Percentiles rank a stretch among this genome's conserved stretches.
These are phyloP conservation scores for Eulemur mongoz DNA, from an alignment of 2,797 vertebrate species.

Conservation along the genomic window DNA sequence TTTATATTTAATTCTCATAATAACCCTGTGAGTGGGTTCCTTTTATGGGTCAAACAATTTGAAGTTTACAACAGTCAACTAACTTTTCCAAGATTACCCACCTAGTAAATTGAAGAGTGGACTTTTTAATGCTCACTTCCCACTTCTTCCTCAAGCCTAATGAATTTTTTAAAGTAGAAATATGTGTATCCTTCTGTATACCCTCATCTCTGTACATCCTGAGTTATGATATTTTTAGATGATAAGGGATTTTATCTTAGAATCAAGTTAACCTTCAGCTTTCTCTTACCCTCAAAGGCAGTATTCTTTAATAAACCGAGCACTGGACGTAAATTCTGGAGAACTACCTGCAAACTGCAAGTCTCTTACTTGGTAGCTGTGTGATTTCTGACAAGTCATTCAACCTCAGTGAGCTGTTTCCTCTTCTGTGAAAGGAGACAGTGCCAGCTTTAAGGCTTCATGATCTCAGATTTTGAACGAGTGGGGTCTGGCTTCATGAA, in stretches of 20 bases:
- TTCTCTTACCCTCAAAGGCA: neutral
- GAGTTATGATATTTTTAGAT: neutral
- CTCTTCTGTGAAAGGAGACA: neutral
- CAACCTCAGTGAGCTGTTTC: neutral
- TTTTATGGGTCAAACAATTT: neutral
- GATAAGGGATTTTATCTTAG: neutral
- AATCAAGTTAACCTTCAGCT: neutral
- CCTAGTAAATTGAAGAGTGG: neutral
- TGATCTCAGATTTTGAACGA: neutral
- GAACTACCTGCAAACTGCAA: neutral
- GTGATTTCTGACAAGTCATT: neutral
- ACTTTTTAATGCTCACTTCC: neutral
- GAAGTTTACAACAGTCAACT: neutral
- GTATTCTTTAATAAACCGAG: neutral
- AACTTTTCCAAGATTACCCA: neutral
- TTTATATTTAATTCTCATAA: neutral
- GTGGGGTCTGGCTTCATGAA: neutral
- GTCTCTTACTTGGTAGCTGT: neutral
- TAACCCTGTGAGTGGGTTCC: neutral
- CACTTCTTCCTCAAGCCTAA: neutral
- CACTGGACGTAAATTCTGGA: neutral
- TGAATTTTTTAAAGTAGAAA: neutral
- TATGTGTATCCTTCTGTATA: neutral
- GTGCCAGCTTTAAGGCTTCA: neutral
- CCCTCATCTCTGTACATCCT: neutral